phyloP scores from a whole-genome alignment of 2,797 vertebrate genomes.

The Argya squamiceps region DNA sequence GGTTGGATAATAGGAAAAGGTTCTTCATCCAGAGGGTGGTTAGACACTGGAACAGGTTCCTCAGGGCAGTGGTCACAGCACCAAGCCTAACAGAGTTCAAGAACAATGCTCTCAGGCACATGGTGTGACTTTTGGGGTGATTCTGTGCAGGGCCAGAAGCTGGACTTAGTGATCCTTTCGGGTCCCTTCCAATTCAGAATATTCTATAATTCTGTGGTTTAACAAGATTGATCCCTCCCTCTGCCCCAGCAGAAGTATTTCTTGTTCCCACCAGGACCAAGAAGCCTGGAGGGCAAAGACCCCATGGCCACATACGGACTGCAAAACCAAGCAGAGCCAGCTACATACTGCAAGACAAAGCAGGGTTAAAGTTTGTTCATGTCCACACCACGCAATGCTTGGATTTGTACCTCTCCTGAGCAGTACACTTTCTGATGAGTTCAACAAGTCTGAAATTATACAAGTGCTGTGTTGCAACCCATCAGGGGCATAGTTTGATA shows the following conservation, averaged over 20 bases:
- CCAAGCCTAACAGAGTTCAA: background rate
- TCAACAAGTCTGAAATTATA: background rate
- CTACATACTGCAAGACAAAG: background rate
- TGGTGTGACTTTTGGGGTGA: background rate
- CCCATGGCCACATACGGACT: background rate
- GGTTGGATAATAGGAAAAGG: background rate
- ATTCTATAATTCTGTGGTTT: background rate
- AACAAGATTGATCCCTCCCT: background rate
- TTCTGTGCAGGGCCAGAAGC: background rate
- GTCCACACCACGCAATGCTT: background rate
- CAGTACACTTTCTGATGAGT: background rate
- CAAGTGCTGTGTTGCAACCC: background rate
- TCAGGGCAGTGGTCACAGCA: background rate
- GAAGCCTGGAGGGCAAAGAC: background rate
- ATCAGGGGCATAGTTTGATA: background rate
- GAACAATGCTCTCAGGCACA: background rate
- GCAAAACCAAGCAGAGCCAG: background rate
- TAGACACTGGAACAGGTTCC: background rate
- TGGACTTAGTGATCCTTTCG: background rate
- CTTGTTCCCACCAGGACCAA: background rate
- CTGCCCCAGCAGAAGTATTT: background rate
- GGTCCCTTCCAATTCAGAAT: background rate
- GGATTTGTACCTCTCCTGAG: background rate
- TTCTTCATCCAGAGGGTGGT: background rate
- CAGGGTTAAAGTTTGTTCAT: background rate